A percentile compares a stretch with the other conserved stretches of the same genome.
phyloP scores from a whole-genome alignment of 1,140 invertebrate genomes.

The Callitettix versicolor region DNA sequence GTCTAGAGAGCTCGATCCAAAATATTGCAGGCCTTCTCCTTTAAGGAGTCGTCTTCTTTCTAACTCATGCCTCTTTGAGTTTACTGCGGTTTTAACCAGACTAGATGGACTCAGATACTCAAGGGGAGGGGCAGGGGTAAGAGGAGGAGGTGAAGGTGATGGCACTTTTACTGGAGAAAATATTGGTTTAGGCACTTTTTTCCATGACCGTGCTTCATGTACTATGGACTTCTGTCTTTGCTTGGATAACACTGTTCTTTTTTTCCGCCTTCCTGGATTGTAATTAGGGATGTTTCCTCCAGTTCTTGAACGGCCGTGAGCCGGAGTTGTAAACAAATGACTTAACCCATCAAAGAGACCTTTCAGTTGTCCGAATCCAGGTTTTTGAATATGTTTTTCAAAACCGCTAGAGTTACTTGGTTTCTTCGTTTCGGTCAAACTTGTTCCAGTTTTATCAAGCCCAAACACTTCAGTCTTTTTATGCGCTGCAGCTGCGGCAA shows the following conservation, averaged over 20 bases:
- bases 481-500: conserved; percentile 50
- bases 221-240: conserved; percentile 1
- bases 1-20: not conserved
- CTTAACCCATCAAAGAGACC: conserved; percentile 75
- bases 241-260: not conserved
- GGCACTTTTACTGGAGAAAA: not conserved
- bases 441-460: conserved; percentile 3
- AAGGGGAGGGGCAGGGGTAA: not conserved
- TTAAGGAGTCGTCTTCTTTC: conserved; percentile 28
- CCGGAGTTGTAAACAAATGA: conserved; percentile 64
- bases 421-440: not conserved
- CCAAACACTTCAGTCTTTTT: conserved; percentile 6
- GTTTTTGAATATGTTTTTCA: conserved; percentile 27
- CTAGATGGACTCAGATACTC: conserved; percentile 46
- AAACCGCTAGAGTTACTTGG: conserved; percentile 24
- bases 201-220: not conserved
- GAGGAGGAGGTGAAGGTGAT: not conserved
- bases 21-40: conserved; percentile 5
- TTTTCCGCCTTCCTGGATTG: conserved; percentile 10
- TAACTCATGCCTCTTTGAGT: conserved; percentile 46
- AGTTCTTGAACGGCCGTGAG: conserved; percentile 37
- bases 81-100: conserved; percentile 52
- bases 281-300: conserved; percentile 5
- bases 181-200: conserved; percentile 9
- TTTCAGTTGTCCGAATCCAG: conserved; percentile 53